A percentile compares a stretch with the other conserved stretches of the same genome.
Evolutionary conservation across 2,113 vertebrate species (phyloP).

Genomic region (Phasianus colchicus): DNA sequence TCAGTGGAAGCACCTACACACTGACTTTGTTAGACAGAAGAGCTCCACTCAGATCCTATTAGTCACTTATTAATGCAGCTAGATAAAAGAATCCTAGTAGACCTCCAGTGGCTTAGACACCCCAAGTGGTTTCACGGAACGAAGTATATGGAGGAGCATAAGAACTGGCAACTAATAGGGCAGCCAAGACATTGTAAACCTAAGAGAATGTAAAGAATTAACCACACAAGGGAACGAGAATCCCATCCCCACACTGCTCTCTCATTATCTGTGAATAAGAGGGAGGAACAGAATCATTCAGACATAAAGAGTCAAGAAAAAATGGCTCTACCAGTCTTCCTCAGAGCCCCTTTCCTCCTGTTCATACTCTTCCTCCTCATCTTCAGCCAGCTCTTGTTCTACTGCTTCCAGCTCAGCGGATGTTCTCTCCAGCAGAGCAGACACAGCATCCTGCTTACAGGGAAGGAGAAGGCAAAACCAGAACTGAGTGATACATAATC

Average conservation of each 20-base stretch:
- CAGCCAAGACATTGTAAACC: neutral
- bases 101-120: neutral
- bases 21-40: neutral
- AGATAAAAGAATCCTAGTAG: neutral
- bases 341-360: conserved; percentile 58
- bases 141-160: neutral
- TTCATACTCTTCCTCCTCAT: conserved; percentile 68
- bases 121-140: neutral
- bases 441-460: conserved; percentile 82
- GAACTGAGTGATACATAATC: neutral
- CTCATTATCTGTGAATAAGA: neutral
- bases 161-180: neutral
- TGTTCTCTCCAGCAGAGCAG: conserved; percentile 83
- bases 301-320: neutral
- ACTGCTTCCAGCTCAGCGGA: conserved; percentile 85
- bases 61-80: neutral
- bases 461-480: conserved; percentile 2
- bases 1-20: neutral
- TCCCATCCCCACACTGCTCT: neutral
- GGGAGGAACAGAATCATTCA: neutral
- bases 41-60: neutral
- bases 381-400: conserved; percentile 82
- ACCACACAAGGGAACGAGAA: neutral
- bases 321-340: conserved; percentile 78
- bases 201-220: neutral